phyloP scores from a whole-genome alignment of 2,888 invertebrate species.

The Acleris sparsana region DNA sequence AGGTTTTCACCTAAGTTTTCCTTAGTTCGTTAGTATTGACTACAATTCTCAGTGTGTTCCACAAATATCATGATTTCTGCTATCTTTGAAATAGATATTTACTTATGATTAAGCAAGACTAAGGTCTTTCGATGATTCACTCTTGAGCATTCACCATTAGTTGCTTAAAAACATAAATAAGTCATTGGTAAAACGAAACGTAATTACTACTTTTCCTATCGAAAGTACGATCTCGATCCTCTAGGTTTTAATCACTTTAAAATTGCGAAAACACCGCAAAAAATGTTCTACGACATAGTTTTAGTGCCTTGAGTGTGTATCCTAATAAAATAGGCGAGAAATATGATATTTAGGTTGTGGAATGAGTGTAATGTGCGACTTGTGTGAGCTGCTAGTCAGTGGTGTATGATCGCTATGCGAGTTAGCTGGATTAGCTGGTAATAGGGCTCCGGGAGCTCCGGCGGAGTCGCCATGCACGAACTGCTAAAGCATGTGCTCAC shows the following conservation, averaged over 20 bases:
- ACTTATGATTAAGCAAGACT: background rate
- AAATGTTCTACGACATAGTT: slow-evolving; percentile 15
- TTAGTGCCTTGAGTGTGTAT: slow-evolving; percentile 4
- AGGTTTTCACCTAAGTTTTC: background rate
- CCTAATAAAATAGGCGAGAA: slow-evolving; percentile 1
- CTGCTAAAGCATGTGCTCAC: slow-evolving; percentile 95
- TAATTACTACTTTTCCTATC: slow-evolving; percentile 34
- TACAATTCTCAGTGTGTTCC: background rate
- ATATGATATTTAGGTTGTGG: slow-evolving; percentile 3
- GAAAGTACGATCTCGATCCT: slow-evolving; percentile 29
- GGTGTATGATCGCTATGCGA: slow-evolving; percentile 42
- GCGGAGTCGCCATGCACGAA: slow-evolving; percentile 89
- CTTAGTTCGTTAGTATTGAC: background rate
- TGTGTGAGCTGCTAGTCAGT: slow-evolving; percentile 20
- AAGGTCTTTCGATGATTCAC: too few relatives aligned
- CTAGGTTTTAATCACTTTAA: slow-evolving; percentile 31
- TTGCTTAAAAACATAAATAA: background rate
- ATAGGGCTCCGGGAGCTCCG: slow-evolving; percentile 34
- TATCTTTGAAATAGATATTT: background rate
- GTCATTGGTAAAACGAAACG: slow-evolving; percentile 21
- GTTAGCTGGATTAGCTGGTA: slow-evolving; percentile 44
- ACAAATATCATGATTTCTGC: background rate
- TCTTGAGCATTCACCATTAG: background rate
- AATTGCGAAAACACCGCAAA: slow-evolving; percentile 28
- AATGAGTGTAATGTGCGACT: slow-evolving; percentile 26